Evolutionary conservation across 2,113 vertebrate species (phyloP).

Genomic region (Solea solea): DNA sequence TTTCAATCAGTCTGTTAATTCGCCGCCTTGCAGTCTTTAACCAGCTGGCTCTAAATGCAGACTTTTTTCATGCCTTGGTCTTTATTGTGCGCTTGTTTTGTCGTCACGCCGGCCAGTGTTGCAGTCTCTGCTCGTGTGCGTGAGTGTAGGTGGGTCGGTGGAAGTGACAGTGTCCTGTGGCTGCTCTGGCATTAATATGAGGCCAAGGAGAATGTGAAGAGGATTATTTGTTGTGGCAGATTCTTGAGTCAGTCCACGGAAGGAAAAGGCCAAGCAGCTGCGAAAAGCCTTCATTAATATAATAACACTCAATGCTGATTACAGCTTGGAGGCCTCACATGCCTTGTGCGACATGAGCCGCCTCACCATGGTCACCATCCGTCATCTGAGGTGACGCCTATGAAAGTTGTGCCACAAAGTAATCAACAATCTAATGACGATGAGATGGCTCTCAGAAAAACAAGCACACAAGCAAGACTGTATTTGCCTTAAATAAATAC

Average conservation of each 20-base stretch:
- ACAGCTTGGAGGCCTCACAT: constrained; percentile 4
- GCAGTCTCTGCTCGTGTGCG: constrained; percentile 15
- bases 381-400: too few species aligned
- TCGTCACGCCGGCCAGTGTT: too few species aligned
- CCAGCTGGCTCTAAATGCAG: constrained; percentile 58
- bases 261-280: constrained; percentile 34
- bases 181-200: constrained; percentile 36
- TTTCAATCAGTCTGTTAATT: constrained; percentile 73
- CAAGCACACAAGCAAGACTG: too few species aligned
- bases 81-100: background rate
- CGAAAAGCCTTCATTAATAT: constrained; percentile 61
- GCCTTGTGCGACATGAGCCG: constrained; percentile 1
- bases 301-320: constrained; percentile 48
- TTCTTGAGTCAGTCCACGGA: constrained; percentile 28
- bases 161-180: constrained; percentile 37
- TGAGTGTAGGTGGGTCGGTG: constrained; percentile 33
- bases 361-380: background rate
- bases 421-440: too few species aligned
- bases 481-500: too few species aligned
- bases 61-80: constrained; percentile 25
- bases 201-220: constrained; percentile 34
- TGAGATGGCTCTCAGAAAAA: too few species aligned
- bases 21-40: constrained; percentile 55
- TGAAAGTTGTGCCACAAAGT: too few species aligned
- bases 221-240: constrained; percentile 42